Evolutionary conservation across 2,888 invertebrate species (phyloP).

Genomic region (Diplolepis rosae): DNA sequence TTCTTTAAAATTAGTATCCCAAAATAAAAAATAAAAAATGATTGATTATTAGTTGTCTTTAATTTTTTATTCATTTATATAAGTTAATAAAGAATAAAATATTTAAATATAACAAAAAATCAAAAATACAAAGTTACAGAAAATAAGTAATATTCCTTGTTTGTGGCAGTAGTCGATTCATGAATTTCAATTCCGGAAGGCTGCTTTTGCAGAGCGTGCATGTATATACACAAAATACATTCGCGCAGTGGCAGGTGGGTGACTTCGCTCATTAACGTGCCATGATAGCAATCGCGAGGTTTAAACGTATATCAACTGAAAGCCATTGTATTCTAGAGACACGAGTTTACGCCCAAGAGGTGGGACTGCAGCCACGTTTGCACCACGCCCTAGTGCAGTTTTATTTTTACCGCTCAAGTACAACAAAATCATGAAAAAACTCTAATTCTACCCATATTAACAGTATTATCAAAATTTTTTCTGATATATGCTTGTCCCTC

Average conservation of each 20-base stretch:
- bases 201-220: neutral
- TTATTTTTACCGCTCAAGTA: slow-evolving; percentile 57
- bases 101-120: too few relatives aligned
- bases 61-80: neutral
- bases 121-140: too few relatives aligned
- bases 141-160: too few relatives aligned
- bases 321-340: slow-evolving; percentile 52
- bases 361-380: slow-evolving; percentile 59
- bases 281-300: slow-evolving; percentile 49
- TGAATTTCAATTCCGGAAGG: neutral
- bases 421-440: slow-evolving; percentile 32
- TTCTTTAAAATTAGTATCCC: neutral
- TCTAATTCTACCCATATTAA: too few relatives aligned
- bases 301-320: slow-evolving; percentile 48
- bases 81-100: too few relatives aligned
- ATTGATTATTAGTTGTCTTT: neutral
- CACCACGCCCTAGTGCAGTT: slow-evolving; percentile 65
- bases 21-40: neutral
- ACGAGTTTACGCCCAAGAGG: slow-evolving; percentile 61
- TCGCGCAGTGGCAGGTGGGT: slow-evolving; percentile 52
- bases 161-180: too few relatives aligned
- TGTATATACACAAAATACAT: neutral
- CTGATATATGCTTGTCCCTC: neutral
- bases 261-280: slow-evolving; percentile 55
- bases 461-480: too few relatives aligned